Evolutionary conservation across 1,140 invertebrate species (phyloP).

Genomic region (Trinorchestia longiramus): DNA sequence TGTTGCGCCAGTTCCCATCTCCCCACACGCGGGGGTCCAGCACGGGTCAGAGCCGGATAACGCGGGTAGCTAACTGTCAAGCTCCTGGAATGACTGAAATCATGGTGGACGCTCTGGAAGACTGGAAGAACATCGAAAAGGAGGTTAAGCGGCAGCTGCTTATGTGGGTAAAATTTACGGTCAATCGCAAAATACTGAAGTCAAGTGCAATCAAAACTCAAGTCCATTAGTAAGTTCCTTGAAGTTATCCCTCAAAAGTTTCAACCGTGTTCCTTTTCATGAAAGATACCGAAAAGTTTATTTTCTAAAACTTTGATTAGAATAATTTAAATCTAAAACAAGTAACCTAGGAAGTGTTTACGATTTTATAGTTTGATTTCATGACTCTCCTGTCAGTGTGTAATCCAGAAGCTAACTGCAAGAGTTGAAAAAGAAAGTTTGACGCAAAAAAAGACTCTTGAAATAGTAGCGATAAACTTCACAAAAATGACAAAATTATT

Average conservation of each 20-base stretch:
- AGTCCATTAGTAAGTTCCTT: background rate
- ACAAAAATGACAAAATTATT: too few species aligned
- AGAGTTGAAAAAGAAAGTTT: background rate
- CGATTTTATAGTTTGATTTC: background rate
- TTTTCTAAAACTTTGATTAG: background rate
- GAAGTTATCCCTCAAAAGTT: background rate
- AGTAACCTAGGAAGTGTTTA: background rate
- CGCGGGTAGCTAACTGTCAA: background rate
- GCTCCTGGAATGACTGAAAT: background rate
- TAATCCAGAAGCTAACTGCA: background rate
- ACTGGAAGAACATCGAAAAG: conserved; percentile 55
- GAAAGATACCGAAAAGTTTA: background rate
- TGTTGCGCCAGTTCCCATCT: conserved; percentile 27
- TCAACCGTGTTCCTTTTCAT: background rate
- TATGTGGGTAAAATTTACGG: background rate
- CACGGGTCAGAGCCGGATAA: conserved; percentile 54
- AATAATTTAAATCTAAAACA: background rate
- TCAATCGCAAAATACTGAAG: background rate
- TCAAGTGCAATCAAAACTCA: background rate
- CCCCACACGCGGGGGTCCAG: conserved; percentile 54
- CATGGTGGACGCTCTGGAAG: conserved; percentile 39
- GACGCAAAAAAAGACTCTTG: too few species aligned
- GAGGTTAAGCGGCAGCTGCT: conserved; percentile 19
- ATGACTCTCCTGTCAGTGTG: background rate
- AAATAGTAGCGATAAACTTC: too few species aligned